Percentiles rank a stretch among this genome's conserved stretches.
Evolutionary conservation across 2,797 vertebrate species (phyloP).

Genomic region (Esox masquinongy): DNA sequence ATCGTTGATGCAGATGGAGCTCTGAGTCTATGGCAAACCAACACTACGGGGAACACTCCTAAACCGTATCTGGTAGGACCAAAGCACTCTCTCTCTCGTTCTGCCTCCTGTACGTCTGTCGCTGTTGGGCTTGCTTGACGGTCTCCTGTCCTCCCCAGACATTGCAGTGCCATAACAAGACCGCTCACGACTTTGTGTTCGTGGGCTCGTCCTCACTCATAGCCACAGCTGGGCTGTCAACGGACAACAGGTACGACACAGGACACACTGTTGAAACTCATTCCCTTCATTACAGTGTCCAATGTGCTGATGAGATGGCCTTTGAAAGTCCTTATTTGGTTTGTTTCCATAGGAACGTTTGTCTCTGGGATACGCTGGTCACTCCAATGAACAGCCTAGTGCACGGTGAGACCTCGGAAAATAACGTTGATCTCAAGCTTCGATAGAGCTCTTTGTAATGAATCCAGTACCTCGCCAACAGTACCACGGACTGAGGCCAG

Average conservation of each 20-base stretch:
- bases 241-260: constrained; percentile 86
- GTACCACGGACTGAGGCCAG: not conserved
- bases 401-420: constrained; percentile 62
- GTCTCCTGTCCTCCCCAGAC: constrained; percentile 71
- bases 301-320: not conserved
- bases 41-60: constrained; percentile 86
- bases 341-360: constrained; percentile 85
- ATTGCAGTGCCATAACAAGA: constrained; percentile 97
- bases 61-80: constrained; percentile 91
- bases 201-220: constrained; percentile 96
- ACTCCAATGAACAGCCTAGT: constrained; percentile 87
- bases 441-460: not conserved
- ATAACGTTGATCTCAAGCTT: not conserved
- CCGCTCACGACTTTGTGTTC: constrained; percentile 95
- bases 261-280: not conserved
- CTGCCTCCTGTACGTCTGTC: not conserved
- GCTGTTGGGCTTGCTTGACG: constrained; percentile 14
- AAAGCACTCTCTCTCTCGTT: constrained; percentile 7
- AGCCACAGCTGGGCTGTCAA: constrained; percentile 92
- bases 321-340: not conserved
- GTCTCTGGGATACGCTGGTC: constrained; percentile 97
- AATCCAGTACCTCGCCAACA: not conserved
- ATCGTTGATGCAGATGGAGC: constrained; percentile 94
- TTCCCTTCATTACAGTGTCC: not conserved
- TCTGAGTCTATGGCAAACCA: constrained; percentile 97